phyloP scores from a whole-genome alignment of 2,888 invertebrate genomes.

The Calliphora vomitoria region DNA sequence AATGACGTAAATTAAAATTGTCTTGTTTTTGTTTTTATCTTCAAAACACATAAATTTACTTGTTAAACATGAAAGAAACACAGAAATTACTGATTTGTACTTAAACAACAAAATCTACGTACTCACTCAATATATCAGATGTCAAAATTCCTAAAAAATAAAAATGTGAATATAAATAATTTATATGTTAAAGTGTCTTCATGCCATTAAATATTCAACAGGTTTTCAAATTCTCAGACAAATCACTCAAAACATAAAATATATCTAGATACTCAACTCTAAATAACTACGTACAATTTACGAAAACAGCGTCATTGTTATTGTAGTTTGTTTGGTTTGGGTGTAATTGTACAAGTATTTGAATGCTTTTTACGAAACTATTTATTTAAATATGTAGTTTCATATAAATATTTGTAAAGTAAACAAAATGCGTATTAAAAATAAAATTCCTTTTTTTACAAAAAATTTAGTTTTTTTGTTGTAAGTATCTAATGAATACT shows the following conservation, averaged over 20 bases:
- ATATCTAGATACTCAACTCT: not conserved
- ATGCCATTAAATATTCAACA: constrained; percentile 10
- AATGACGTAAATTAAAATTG: not conserved
- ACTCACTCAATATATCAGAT: constrained; percentile 7
- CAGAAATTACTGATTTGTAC: not conserved
- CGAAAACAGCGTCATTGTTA: not conserved
- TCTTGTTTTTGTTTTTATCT: not conserved
- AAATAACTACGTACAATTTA: not conserved
- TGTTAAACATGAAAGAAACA: constrained; percentile 2
- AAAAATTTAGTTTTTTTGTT: not conserved
- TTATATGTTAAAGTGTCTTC: constrained; percentile 22
- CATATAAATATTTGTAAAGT: not conserved
- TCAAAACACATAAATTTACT: constrained; percentile 5
- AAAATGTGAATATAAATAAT: constrained; percentile 12
- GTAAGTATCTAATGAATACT: constrained; percentile 5
- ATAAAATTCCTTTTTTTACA: too few species aligned
- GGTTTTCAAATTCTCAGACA: constrained; percentile 25
- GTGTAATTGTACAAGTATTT: not conserved
- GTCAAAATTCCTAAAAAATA: constrained; percentile 24
- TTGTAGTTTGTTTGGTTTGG: not conserved
- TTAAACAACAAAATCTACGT: not conserved
- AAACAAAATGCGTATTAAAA: constrained; percentile 17
- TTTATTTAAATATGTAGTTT: not conserved
- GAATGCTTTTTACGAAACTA: constrained; percentile 14
- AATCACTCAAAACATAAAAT: constrained; percentile 28